Evolutionary conservation across 2,797 vertebrate species (phyloP), one percentile per base, ranked within the genome.

Genomic region (Ciconia nigra): DNA sequence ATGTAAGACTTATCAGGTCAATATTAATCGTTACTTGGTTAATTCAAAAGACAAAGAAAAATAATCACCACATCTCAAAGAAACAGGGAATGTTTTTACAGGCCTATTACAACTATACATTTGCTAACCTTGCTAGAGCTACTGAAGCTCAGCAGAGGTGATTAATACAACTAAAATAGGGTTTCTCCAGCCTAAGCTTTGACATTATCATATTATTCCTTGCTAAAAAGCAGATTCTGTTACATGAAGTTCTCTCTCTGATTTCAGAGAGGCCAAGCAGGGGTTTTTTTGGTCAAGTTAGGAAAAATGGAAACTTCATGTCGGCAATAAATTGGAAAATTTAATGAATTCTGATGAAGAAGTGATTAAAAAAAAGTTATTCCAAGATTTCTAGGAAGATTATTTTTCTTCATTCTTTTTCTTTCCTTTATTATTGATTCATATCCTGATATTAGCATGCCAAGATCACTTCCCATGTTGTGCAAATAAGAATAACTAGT

Each of bases 1-100:
- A 73, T 44, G 26, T 76, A 79, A 95, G 70, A 61, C 21, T 96
- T 93, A 79, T 35, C 83, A 70, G 35, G 39, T 47, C 46, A 89
- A 46, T 79, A 80, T 90, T 89, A 92, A 92, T 92, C 4, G 5
- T 78, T 83, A 69, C 79, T 83, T 71, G 11, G 59, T 74, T 87
- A 90, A 93, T 90, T 89, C 85, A 93, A 51, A 22, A 65, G 90
- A 82, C 35, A 91, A 87, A 96, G 88, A 93, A 74, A 77, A 89
- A 87, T 80, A 84, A 65, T 89, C 54, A 81, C 62, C 19, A 83
- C 83, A 29, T 66, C 61, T 94, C 83, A 94, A 86, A 90, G 65
- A 95, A 94, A 57, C 16, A 70, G 65, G 14, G 54, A 76, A 91
- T 83, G 69, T 81, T 97, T 95, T 94, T 83, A 77, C 31, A 89